phyloP scores from a whole-genome alignment of 2,888 invertebrate genomes.

The Endotricha flammealis region DNA sequence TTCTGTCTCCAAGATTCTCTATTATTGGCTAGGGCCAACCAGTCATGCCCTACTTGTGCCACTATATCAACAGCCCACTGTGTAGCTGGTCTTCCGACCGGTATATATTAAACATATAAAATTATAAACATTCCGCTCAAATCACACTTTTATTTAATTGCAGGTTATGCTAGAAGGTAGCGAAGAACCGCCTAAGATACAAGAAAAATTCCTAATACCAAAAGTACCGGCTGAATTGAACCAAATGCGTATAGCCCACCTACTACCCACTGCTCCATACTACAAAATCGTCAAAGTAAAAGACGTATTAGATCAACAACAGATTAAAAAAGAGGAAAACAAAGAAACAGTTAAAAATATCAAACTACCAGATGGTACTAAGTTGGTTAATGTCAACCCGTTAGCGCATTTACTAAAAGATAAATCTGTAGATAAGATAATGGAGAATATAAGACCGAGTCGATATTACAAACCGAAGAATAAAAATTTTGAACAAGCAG shows the following conservation, averaged over 20 bases:
- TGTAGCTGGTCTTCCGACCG: too few species aligned
- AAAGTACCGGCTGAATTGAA: conserved; percentile 36
- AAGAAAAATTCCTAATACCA: conserved; percentile 38
- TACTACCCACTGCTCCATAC: conserved; percentile 51
- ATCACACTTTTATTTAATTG: too few species aligned
- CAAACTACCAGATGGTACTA: conserved; percentile 46
- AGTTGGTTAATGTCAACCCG: conserved; percentile 53
- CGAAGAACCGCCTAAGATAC: conserved; percentile 27
- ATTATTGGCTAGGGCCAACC: too few species aligned
- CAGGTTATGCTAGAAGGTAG: conserved; percentile 47
- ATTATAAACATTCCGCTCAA: too few species aligned
- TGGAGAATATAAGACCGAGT: conserved; percentile 25
- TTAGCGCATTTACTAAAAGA: conserved; percentile 52
- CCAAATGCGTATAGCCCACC: conserved; percentile 48
- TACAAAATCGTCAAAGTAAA: conserved; percentile 60
- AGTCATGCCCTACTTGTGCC: too few species aligned
- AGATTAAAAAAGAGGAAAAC: conserved; percentile 1
- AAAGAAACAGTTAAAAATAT: conserved; percentile 15
- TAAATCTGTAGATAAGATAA: conserved; percentile 30
- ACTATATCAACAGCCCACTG: too few species aligned
- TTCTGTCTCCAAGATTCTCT: too few species aligned
- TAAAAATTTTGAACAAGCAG: conserved; percentile 37
- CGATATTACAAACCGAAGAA: conserved; percentile 44
- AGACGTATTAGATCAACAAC: conserved; percentile 24
- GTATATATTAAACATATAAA: too few species aligned